phyloP scores from a whole-genome alignment of 2,113 vertebrate genomes.

The Melospiza georgiana region DNA sequence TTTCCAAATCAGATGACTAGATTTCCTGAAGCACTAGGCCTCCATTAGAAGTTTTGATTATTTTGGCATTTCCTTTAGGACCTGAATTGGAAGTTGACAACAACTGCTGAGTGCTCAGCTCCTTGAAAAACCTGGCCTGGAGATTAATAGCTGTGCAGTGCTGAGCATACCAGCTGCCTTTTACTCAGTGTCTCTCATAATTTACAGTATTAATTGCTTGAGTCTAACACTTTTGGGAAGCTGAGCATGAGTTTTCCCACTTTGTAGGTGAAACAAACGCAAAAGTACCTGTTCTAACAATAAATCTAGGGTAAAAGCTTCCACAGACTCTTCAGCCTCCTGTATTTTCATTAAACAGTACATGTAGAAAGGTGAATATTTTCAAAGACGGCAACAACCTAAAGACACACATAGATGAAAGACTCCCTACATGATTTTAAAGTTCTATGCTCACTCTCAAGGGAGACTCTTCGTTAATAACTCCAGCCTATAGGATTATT shows the following conservation, averaged over 20 bases:
- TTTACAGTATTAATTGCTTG: neutral
- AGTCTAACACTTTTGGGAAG: neutral
- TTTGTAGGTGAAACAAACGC: neutral
- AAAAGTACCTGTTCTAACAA: neutral
- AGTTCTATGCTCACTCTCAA: neutral
- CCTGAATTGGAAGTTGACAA: neutral
- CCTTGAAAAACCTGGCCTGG: conserved; percentile 29
- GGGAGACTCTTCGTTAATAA: neutral
- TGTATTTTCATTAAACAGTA: neutral
- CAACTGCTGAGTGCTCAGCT: neutral
- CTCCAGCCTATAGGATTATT: neutral
- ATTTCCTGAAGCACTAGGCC: conserved; percentile 20
- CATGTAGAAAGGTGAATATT: neutral
- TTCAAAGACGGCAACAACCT: neutral
- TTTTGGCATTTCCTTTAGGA: conserved; percentile 49
- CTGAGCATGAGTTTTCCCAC: neutral
- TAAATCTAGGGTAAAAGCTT: neutral
- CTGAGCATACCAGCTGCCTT: neutral
- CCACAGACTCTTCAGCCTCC: neutral
- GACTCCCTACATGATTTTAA: neutral
- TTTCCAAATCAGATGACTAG: conserved; percentile 21
- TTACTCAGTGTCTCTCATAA: neutral
- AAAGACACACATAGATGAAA: neutral
- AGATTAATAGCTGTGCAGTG: neutral
- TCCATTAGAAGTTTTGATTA: conserved; percentile 42